Base-by-base conservation (phyloP, 2,888 invertebrate genomes). In the Teleiodes luculella region DNA sequence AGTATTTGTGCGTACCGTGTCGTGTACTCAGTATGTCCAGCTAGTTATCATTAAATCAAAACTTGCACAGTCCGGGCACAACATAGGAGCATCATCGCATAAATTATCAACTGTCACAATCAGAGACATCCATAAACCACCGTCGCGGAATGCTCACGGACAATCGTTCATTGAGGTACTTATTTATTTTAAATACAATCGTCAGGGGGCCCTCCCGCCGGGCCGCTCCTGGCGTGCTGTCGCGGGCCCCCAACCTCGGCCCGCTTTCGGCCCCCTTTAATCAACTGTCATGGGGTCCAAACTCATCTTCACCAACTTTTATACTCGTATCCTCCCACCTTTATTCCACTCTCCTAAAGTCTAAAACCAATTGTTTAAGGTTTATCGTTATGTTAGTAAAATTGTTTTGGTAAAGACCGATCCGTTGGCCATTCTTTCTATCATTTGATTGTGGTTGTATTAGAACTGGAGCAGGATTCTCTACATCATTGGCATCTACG, bases 101-200 rank as follows among this genome's bases (percentile, higher is more conserved):
- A 82, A 79, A 81, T 81, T 77, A 78, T 77, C 72, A 65, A 63
- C 66, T 59, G 63, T 66, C 72, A 74, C 74, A 74, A 75, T 70
- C 74, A 67, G 49, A 37, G 14, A 37, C 65, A 67, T 64, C 72
- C 80, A 78, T 84, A 83, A 84, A 78, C 70, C 81, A 82, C 75
- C 69, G 62, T 65, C 65, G 60, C 49, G 59, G 62, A 66, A 65
- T 65, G 77, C 70, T 76, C 76, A 78, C 81, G 81, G 80, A 89
- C 88, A 89, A 87, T 88, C 88, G 87, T 87, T 87, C 88, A 88
- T 85, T 86, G 87, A 85, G 83, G 88, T 82, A 88, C 88, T 88
- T 89, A 89, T 88, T 88, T 89, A 88, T 89, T 86, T 88, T 87
- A 87, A 88, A 89, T 87, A 87, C 86, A 87, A 88, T 88, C 88